Conservation (phyloP, 2,797 vertebrate genomes). For the Megalops cyprinoides region DNA sequence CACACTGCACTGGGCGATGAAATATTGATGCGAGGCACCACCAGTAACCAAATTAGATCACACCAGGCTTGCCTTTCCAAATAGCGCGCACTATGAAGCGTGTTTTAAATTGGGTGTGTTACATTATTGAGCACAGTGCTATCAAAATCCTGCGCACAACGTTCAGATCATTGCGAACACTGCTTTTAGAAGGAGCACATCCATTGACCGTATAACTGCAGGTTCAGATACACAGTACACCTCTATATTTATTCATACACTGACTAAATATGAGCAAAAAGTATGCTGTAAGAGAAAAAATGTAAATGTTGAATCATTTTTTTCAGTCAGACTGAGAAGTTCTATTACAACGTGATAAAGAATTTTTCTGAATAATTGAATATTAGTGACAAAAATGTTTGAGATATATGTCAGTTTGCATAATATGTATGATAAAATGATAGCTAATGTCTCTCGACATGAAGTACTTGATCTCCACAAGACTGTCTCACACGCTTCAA, state of each 20-base stretch:
- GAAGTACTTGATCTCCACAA: constrained; percentile 11
- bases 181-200: not conserved
- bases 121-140: not conserved
- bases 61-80: not conserved
- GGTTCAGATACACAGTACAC: not conserved
- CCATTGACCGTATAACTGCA: not conserved
- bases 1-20: constrained; percentile 22
- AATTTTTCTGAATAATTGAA: too few species aligned
- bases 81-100: not conserved
- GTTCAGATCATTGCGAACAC: not conserved
- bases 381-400: too few species aligned
- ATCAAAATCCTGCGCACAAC: not conserved
- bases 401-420: too few species aligned
- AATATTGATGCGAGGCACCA: constrained; percentile 26
- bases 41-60: constrained; percentile 23
- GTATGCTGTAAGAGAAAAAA: too few species aligned
- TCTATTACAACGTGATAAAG: too few species aligned
- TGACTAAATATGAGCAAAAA: too few species aligned
- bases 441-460: not conserved
- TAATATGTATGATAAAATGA: not conserved
- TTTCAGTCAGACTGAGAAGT: too few species aligned
- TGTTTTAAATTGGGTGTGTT: not conserved
- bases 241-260: too few species aligned
- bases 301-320: not conserved
- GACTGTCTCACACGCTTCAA: not conserved